These are phyloP conservation scores for Paratrypauchen microcephalus DNA, from an alignment of 2,797 vertebrate species.

Conservation along the genomic window DNA sequence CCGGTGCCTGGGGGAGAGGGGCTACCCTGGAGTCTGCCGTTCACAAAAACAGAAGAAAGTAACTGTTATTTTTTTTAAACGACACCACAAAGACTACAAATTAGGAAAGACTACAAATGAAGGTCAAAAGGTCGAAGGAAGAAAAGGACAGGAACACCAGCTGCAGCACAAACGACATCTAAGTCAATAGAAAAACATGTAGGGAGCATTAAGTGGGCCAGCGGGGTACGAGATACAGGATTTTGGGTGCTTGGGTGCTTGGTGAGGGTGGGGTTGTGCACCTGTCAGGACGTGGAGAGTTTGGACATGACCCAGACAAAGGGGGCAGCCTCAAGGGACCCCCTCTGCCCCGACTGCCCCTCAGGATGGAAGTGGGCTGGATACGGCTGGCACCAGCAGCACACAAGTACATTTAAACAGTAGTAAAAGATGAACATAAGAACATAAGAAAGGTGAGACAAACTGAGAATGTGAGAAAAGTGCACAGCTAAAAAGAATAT, in stretches of 20 bases:
- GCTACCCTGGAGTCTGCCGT: constrained; percentile 76
- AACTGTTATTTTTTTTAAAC: background rate
- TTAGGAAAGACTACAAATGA: background rate
- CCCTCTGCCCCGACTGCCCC: constrained; percentile 74
- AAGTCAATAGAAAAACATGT: constrained; percentile 15
- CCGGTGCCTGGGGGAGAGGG: constrained; percentile 82
- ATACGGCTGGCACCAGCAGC: constrained; percentile 64
- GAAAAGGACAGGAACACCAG: constrained; percentile 12
- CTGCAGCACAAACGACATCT: constrained; percentile 5
- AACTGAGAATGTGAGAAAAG: background rate
- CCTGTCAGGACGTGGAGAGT: constrained; percentile 85
- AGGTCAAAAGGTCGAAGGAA: constrained; percentile 35
- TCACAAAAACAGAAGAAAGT: constrained; percentile 22
- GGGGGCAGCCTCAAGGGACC: constrained; percentile 74
- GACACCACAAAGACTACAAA: constrained; percentile 12
- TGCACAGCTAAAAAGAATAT: background rate
- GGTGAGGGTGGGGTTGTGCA: constrained; percentile 75
- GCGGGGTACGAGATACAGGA: constrained; percentile 16
- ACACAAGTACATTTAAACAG: constrained; percentile 17
- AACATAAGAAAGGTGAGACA: background rate
- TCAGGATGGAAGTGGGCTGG: constrained; percentile 80
- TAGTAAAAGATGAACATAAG: background rate
- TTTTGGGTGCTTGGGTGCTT: constrained; percentile 25
- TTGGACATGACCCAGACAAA: constrained; percentile 80
- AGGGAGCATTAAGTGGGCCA: constrained; percentile 20